Evolutionary conservation across 2,797 vertebrate genomes (phyloP), one percentile per base, ranked within the genome.

Genomic region (Xenops minutus): DNA sequence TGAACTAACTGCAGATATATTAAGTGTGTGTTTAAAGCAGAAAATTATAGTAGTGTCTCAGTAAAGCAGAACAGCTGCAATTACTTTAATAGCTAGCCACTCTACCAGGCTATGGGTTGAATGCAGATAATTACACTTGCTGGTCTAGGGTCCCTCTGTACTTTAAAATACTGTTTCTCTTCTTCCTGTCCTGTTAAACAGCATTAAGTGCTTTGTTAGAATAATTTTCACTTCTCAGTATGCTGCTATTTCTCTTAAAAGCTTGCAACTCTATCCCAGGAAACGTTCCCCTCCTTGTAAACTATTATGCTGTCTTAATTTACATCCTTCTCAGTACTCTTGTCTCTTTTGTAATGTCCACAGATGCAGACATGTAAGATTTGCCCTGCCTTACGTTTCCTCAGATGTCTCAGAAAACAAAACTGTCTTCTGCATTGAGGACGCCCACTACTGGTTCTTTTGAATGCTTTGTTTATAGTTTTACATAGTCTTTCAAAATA

Each of bases 21-120:
- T 69, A 66, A 72, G 48, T 66, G 26, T 67, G 34, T 64, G 61
- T 89, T 96, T 93, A 92, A 89, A 80, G 54, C n/a, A 85, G 78
- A 77, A 95, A 61, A 87, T 92, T 89, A 77, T 58, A 89, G 61
- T 66, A 82, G 30, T 49, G 56, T 91, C 54, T 92, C 54, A 78
- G 63, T 86, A 92, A 94, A 95, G 75, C 26, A 85, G 85, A 93
- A 69, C 63, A 92, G 81, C 89, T 95, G 64, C 77, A 92, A 79
- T 93, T 90, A 95, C 54, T 94, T 90, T 91, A 95, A 93, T 79
- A 90, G 77, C 83, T 92, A 92, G 68, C 48, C 74, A 63, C 52
- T 93, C 48, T 79, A 44, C 24, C 3, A 10, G 79, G 44, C 79
- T 71, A 32, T 63, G 52, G 91, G 89, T 61, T 90, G 63, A 93